Percentiles rank a stretch among this genome's conserved stretches.
Conservation (phyloP, 2,797 vertebrate species). For the Antrozous pallidus region DNA sequence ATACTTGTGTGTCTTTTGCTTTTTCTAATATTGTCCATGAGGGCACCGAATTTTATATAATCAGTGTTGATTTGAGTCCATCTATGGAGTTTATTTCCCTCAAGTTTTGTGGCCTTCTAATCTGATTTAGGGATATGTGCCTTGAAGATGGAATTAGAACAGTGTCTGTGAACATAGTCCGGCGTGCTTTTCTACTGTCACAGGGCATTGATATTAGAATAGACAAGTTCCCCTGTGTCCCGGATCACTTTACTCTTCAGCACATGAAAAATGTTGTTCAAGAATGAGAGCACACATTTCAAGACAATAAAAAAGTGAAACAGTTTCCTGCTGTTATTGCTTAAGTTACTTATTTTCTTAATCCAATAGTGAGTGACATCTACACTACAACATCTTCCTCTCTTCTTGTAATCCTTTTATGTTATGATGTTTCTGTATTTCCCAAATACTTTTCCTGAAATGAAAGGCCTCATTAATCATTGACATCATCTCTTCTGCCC, state of each 20-base stretch:
- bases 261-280: not conserved
- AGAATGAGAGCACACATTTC: not conserved
- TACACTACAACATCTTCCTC: not conserved
- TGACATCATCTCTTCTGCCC: not conserved
- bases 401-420: not conserved
- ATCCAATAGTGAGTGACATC: not conserved
- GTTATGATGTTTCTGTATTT: constrained; percentile 24
- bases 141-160: not conserved
- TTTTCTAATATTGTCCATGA: not conserved
- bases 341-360: not conserved
- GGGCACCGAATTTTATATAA: not conserved
- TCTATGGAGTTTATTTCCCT: not conserved
- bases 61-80: not conserved
- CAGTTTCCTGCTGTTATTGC: not conserved
- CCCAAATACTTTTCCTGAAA: not conserved
- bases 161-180: not conserved
- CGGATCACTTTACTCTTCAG: not conserved
- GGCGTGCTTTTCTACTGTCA: not conserved
- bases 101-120: not conserved
- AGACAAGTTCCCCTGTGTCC: not conserved
- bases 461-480: constrained; percentile 35
- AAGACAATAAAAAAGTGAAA: not conserved
- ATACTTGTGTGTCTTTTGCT: not conserved
- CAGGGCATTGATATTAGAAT: not conserved
- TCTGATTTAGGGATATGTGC: not conserved